phyloP scores from a whole-genome alignment of 2,888 invertebrate species.

The Pomacea canaliculata region DNA sequence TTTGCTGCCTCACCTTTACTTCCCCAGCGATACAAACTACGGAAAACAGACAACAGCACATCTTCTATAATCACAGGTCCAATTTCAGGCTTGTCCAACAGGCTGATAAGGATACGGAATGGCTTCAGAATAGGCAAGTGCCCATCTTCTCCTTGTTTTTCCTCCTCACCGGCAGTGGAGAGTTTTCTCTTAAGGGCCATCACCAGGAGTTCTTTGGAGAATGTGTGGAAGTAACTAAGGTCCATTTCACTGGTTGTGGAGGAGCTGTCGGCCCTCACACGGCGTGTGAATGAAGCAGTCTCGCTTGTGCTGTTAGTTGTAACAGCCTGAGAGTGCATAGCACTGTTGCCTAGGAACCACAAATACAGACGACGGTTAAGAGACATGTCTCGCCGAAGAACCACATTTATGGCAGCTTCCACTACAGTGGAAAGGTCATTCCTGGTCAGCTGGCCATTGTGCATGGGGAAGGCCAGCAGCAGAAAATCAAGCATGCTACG shows the following conservation, averaged over 20 bases:
- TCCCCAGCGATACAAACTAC: constrained; percentile 61
- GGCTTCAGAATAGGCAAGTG: constrained; percentile 49
- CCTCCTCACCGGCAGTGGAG: constrained; percentile 27
- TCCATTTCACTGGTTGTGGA: constrained; percentile 54
- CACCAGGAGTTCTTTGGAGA: constrained; percentile 77
- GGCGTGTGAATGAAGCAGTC: constrained; percentile 31
- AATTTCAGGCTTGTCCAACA: constrained; percentile 89
- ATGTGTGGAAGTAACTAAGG: constrained; percentile 75
- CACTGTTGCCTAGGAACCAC: constrained; percentile 84
- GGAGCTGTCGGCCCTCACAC: constrained; percentile 37
- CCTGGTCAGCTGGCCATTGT: constrained; percentile 77
- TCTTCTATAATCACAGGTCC: constrained; percentile 73
- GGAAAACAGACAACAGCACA: constrained; percentile 77
- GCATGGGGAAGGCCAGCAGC: constrained; percentile 86
- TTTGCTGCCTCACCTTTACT: constrained; percentile 31
- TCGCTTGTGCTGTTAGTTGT: constrained; percentile 11
- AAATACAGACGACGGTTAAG: constrained; percentile 86
- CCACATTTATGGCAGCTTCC: constrained; percentile 79
- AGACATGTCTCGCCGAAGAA: constrained; percentile 89
- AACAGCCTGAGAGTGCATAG: constrained; percentile 33
- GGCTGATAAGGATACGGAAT: constrained; percentile 82
- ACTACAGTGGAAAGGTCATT: constrained; percentile 80
- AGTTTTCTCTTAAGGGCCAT: constrained; percentile 59
- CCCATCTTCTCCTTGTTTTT: constrained; percentile 28
- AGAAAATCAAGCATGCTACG: constrained; percentile 87